Conservation (phyloP, 2,797 vertebrate species). For the Hemibagrus guttatus region DNA sequence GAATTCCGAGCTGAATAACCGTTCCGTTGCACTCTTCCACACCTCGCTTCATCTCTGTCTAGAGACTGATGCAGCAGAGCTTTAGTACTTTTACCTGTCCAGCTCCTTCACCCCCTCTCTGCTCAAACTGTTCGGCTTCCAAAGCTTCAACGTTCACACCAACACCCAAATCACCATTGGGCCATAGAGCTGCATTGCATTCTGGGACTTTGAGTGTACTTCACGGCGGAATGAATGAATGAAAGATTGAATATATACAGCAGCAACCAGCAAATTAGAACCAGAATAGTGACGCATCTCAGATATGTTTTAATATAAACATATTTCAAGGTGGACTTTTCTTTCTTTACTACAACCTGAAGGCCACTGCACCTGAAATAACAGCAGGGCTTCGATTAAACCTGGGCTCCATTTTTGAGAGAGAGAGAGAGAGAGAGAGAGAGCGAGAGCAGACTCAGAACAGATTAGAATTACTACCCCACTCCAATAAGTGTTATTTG, state of each 20-base stretch:
- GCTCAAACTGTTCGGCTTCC: background rate
- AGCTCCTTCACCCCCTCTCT: background rate
- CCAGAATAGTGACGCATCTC: background rate
- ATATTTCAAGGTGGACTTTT: background rate
- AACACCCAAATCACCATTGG: background rate
- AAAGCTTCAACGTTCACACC: too few relatives aligned
- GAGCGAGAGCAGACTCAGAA: background rate
- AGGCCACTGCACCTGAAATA: background rate
- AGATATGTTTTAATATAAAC: background rate
- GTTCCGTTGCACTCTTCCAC: background rate
- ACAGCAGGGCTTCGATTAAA: slow-evolving; percentile 11
- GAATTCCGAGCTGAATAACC: background rate
- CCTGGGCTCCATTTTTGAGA: background rate
- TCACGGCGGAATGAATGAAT: background rate
- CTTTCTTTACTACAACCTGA: too few relatives aligned
- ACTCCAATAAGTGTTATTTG: slow-evolving; percentile 12
- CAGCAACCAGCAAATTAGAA: background rate
- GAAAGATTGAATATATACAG: background rate
- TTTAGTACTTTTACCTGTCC: background rate
- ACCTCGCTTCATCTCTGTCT: background rate
- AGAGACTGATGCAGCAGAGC: background rate
- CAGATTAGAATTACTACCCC: background rate
- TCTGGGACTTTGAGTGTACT: background rate
- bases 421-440: background rate
- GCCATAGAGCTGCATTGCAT: background rate